A percentile compares a stretch with the other conserved stretches of the same genome.
Conservation (phyloP, 1,140 invertebrate species). For the Aphidius gifuensis region DNA sequence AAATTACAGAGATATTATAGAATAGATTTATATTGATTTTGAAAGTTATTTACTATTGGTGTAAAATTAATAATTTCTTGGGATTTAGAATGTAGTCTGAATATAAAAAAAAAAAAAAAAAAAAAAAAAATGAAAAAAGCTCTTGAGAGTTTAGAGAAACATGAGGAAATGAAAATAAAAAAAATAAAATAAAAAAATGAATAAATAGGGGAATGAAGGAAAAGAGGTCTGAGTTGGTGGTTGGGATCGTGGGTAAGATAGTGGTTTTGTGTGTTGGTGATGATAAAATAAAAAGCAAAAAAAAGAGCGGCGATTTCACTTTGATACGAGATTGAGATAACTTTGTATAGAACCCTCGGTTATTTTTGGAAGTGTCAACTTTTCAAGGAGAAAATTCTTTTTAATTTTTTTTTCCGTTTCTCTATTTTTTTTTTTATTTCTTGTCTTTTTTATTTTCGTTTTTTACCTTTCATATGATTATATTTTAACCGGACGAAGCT, state of each 20-base stretch:
- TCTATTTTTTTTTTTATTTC: slow-evolving; percentile 3
- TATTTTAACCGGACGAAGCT: too few relatives aligned
- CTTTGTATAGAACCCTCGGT: slow-evolving; percentile 2
- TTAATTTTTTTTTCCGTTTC: background rate
- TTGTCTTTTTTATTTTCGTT: background rate
- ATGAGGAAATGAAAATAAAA: slow-evolving; percentile 5
- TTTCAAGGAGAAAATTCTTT: background rate
- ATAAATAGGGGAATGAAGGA: too few relatives aligned
- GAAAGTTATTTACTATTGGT: too few relatives aligned
- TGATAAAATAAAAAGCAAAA: too few relatives aligned
- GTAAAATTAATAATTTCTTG: too few relatives aligned
- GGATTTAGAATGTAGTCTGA: slow-evolving; percentile 14
- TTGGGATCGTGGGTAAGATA: slow-evolving; percentile 1
- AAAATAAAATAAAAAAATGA: too few relatives aligned
- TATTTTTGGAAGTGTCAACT: slow-evolving; percentile 16
- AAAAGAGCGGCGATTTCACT: slow-evolving; percentile 9
- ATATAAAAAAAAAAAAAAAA: slow-evolving; percentile 23
- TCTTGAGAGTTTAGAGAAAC: slow-evolving; percentile 22
- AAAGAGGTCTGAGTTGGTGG: too few relatives aligned
- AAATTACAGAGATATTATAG: too few relatives aligned
- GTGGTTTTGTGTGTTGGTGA: background rate
- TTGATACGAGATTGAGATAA: slow-evolving; percentile 10
- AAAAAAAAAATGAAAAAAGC: slow-evolving; percentile 26
- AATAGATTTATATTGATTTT: too few relatives aligned
- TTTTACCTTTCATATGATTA: background rate